phyloP scores from a whole-genome alignment of 2,888 invertebrate species.

The Galeopsomyia nigrocyanea region DNA sequence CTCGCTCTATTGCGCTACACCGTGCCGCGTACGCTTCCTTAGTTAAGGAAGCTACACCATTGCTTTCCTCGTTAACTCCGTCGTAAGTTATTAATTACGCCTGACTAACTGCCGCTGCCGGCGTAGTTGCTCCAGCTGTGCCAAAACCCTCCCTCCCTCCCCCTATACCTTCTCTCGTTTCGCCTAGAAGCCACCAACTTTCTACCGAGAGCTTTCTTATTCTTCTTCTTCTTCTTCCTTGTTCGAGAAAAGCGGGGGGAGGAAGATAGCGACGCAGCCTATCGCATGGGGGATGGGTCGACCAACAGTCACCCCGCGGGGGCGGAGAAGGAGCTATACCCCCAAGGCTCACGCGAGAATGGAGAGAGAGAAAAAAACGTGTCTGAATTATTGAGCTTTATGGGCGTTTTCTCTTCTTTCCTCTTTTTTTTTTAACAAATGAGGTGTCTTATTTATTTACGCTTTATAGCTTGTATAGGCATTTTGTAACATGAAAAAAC shows the following conservation, averaged over 20 bases:
- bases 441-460: too few relatives aligned
- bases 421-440: conserved; percentile 1
- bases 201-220: conserved; percentile 16
- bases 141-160: conserved; percentile 40
- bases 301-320: conserved; percentile 21
- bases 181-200: conserved; percentile 17
- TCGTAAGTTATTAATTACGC: conserved; percentile 67
- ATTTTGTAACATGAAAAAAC: too few relatives aligned
- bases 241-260: background rate
- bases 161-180: conserved; percentile 18
- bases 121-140: conserved; percentile 63
- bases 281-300: conserved; percentile 2
- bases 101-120: conserved; percentile 61
- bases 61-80: conserved; percentile 60
- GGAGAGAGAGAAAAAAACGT: background rate
- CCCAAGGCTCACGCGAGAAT: background rate
- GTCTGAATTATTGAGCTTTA: conserved; percentile 24
- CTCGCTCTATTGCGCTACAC: too few relatives aligned
- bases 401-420: background rate
- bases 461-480: too few relatives aligned
- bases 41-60: conserved; percentile 50
- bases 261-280: background rate
- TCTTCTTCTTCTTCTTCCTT: conserved; percentile 7
- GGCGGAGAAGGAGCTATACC: background rate
- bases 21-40: conserved; percentile 32